These are phyloP conservation scores for Rhipidura dahli DNA, from an alignment of 2,113 vertebrate species.

Conservation along the genomic window DNA sequence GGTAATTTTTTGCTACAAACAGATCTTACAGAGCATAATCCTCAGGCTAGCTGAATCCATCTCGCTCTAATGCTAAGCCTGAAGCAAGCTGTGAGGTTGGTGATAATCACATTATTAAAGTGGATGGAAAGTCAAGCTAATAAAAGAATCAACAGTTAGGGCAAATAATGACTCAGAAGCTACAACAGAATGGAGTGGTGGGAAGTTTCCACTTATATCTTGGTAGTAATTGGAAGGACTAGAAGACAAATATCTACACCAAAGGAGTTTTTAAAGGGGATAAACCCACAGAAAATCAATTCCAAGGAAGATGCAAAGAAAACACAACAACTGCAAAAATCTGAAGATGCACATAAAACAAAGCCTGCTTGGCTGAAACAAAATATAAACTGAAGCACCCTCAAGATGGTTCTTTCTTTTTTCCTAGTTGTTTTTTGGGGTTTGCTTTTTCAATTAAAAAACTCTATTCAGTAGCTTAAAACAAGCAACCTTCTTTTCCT, in stretches of 20 bases:
- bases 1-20: constrained; percentile 37
- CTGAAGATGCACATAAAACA: background rate
- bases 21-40: background rate
- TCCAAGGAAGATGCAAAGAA: background rate
- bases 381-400: background rate
- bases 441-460: background rate
- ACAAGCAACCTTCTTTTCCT: background rate
- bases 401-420: background rate
- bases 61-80: background rate
- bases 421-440: background rate
- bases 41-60: background rate
- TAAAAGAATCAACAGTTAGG: background rate
- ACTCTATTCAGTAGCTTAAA: background rate
- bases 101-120: background rate
- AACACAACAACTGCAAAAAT: background rate
- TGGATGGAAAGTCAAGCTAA: background rate
- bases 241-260: background rate
- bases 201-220: background rate
- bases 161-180: background rate
- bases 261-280: background rate
- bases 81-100: background rate
- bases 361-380: background rate
- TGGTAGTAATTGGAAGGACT: background rate
- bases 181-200: background rate
- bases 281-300: background rate